phyloP scores from a whole-genome alignment of 2,113 vertebrate species.

The Toxotes chatareus region DNA sequence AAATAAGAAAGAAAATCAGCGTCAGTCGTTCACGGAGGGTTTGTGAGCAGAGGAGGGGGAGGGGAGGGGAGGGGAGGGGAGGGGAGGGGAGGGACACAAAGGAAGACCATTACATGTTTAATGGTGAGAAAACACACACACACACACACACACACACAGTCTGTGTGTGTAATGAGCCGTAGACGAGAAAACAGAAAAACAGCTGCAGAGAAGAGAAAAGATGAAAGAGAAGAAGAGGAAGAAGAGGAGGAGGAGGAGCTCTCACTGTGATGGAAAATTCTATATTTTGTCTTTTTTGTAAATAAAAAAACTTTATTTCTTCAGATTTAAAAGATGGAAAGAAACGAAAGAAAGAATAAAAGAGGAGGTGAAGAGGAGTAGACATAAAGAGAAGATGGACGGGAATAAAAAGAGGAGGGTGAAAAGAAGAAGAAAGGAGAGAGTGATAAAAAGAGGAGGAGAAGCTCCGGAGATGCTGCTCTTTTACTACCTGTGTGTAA shows the following conservation, averaged over 20 bases:
- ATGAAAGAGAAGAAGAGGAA: not conserved
- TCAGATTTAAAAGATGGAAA: not conserved
- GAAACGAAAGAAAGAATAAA: not conserved
- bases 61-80: no score
- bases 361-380: not conserved
- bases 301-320: no score
- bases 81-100: not conserved
- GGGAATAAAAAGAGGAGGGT: fast-evolving
- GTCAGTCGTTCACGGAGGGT: no score
- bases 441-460: not conserved
- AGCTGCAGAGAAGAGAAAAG: slow-evolving; percentile 32
- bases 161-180: slow-evolving; percentile 21
- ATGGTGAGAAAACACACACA: slow-evolving; percentile 17
- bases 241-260: not conserved
- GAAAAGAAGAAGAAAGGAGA: not conserved
- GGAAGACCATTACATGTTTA: slow-evolving; percentile 25
- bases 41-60: no score
- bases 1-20: no score
- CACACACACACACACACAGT: not conserved
- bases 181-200: slow-evolving; percentile 16
- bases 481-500: slow-evolving; percentile 49
- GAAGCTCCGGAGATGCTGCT: not conserved
- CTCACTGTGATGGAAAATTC: no score
- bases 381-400: not conserved
- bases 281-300: no score